Base-by-base conservation (phyloP, 2,797 vertebrate genomes). In the Pelobates cultripes region DNA sequence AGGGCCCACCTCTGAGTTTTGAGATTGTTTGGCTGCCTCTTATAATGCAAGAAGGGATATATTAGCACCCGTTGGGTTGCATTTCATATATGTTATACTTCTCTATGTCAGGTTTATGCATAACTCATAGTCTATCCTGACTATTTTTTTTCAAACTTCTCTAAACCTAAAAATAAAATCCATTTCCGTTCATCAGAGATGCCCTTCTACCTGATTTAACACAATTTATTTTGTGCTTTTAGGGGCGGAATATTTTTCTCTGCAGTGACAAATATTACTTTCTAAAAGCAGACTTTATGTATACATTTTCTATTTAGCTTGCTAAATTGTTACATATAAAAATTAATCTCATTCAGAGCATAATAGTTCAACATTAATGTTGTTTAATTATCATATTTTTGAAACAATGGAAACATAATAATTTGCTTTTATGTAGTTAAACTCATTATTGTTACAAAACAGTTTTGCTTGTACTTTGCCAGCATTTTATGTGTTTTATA, bases 51-150 rank as follows among this genome's bases (percentile, higher is more conserved):
- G 64, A 3, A 43, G 28, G 44, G 57, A 66, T 73, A 64, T 13
- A 73, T 73, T 69, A 51, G 77, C 9, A 79, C 43, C 7, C 0
- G 43, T 63, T 63, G 51, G 70, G 43, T 79, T 79, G 69, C 15
- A 55, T 78, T 8, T 61, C 69, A 53, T 7, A 9, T 71, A 12
- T 73, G 28, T 61, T 79, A 9, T 13, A 63, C 43, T 71, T 9
- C 5, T 4, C 28, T 28, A 47, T 78, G 69, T 61, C 47, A 61
- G 17, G 28, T 45, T 40, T 64, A 4, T n/a, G 10, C 28, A 69
- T 78, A 60, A 45, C 66, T 53, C 44, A 57, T 78, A 40, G 70
- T 71, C 57, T 13, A 13, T 71, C 67, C 64, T 64, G 28, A 28
- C 28, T 28, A 28, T 28, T 28, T 28, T 1, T 66, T 64, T 64